Conservation (phyloP, 2,888 invertebrate genomes). For the Ligdia adustata region DNA sequence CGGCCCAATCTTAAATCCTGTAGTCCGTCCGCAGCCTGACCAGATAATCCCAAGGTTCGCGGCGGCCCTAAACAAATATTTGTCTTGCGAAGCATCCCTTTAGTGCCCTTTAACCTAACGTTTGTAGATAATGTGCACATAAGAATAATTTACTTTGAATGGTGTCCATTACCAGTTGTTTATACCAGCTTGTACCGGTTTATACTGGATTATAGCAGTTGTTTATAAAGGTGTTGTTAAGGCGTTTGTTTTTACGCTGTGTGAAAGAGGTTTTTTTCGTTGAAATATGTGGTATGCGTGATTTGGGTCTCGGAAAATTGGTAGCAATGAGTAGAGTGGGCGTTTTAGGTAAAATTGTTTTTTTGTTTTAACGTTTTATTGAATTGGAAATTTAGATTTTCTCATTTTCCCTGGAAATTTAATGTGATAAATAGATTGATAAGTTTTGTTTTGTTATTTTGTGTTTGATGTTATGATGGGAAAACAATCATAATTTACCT, state of each 20-base stretch:
- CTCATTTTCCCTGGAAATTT: too few relatives aligned
- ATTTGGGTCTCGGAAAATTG: constrained; percentile 13
- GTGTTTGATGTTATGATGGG: too few relatives aligned
- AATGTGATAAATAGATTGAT: too few relatives aligned
- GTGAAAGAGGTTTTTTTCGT: constrained; percentile 10
- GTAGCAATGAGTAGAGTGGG: background rate
- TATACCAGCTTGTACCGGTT: constrained; percentile 17
- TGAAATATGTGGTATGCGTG: constrained; percentile 14
- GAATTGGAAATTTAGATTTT: too few relatives aligned
- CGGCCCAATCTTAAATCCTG: constrained; percentile 1
- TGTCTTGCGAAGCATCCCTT: constrained; percentile 44
- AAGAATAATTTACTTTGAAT: constrained; percentile 37
- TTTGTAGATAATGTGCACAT: constrained; percentile 37
- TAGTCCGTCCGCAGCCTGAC: constrained; percentile 11
- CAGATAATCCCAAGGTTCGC: constrained; percentile 44
- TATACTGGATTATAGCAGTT: constrained; percentile 18
- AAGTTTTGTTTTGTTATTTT: too few relatives aligned
- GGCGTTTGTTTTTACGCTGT: constrained; percentile 5
- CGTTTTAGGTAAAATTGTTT: background rate
- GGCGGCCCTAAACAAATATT: constrained; percentile 48
- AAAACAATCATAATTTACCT: too few relatives aligned
- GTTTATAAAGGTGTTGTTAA: constrained; percentile 27
- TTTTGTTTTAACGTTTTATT: background rate
- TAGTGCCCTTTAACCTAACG: constrained; percentile 38
- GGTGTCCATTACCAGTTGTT: constrained; percentile 29